A percentile compares a stretch with the other conserved stretches of the same genome.
These are phyloP conservation scores for Tridacna crocea DNA, from an alignment of 2,888 invertebrate species.

Conservation along the genomic window DNA sequence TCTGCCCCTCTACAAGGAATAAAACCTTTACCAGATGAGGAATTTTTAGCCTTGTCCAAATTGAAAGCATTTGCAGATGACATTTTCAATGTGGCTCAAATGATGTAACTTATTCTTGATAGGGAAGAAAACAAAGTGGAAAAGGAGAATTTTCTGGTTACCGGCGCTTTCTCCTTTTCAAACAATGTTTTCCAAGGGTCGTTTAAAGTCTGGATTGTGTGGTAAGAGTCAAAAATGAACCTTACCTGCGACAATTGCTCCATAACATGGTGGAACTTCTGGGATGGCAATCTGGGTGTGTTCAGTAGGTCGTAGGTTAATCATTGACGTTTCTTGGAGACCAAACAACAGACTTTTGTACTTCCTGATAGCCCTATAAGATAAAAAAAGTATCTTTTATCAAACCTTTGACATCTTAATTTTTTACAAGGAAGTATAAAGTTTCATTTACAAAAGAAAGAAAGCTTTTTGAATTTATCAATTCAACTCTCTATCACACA, in stretches of 20 bases:
- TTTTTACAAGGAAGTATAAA: too few species aligned
- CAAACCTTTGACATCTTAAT: neutral
- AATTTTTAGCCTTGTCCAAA: too few species aligned
- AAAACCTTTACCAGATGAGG: too few species aligned
- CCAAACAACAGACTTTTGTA: conserved; percentile 57
- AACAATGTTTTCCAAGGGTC: neutral
- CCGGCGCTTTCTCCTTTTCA: neutral
- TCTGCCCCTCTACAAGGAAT: too few species aligned
- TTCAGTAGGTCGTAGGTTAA: conserved; percentile 18
- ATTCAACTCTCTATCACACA: too few species aligned
- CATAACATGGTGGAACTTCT: conserved; percentile 72
- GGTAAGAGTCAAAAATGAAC: neutral
- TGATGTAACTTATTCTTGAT: too few species aligned
- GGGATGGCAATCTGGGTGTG: conserved; percentile 64
- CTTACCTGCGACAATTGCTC: conserved; percentile 67
- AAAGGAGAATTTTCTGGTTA: neutral
- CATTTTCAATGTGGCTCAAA: too few species aligned
- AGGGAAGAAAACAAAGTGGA: neutral
- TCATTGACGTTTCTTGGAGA: conserved; percentile 39
- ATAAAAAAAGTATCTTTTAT: neutral
- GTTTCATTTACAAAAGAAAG: too few species aligned
- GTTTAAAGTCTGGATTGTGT: too few species aligned
- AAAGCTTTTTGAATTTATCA: too few species aligned
- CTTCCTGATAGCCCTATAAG: neutral
- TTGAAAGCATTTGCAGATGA: too few species aligned